Evolutionary conservation across 1,140 invertebrate genomes (phyloP).

Genomic region (Medauroidea extradentata): DNA sequence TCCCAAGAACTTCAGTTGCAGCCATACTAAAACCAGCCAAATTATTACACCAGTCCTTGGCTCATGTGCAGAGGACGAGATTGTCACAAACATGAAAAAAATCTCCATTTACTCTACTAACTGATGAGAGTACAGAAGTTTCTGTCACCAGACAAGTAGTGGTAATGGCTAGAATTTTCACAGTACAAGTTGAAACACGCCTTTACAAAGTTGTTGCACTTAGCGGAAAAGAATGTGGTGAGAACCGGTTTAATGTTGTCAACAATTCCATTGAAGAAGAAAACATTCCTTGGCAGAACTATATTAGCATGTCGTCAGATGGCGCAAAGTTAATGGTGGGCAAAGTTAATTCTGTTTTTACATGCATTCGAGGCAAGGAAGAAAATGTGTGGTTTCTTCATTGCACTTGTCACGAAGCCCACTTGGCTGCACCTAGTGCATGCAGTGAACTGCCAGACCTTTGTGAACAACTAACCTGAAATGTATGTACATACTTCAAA

Average conservation of each 20-base stretch:
- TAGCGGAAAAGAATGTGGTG: background rate
- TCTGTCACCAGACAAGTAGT: too few species aligned
- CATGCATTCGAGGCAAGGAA: background rate
- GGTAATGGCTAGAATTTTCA: too few species aligned
- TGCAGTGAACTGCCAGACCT: background rate
- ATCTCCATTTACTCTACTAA: too few species aligned
- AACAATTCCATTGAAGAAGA: background rate
- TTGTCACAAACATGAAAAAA: too few species aligned
- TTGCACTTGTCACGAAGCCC: background rate
- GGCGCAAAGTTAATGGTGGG: background rate
- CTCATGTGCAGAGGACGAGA: too few species aligned
- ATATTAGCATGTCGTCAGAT: slow-evolving; percentile 1
- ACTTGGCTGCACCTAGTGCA: background rate
- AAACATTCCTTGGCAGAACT: background rate
- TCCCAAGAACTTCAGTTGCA: too few species aligned
- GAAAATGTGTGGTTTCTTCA: slow-evolving; percentile 1
- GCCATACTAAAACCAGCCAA: too few species aligned
- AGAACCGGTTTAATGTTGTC: background rate
- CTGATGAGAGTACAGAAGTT: too few species aligned
- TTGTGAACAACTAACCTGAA: slow-evolving; percentile 1
- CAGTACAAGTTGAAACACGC: background rate
- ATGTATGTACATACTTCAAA: background rate
- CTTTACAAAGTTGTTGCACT: background rate
- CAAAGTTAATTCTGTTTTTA: background rate
- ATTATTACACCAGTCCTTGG: too few species aligned